A percentile compares a stretch with the other conserved stretches of the same genome.
These are phyloP conservation scores for Zenarchopterus dispar DNA, from an alignment of 2,797 vertebrate species.

Conservation along the genomic window DNA sequence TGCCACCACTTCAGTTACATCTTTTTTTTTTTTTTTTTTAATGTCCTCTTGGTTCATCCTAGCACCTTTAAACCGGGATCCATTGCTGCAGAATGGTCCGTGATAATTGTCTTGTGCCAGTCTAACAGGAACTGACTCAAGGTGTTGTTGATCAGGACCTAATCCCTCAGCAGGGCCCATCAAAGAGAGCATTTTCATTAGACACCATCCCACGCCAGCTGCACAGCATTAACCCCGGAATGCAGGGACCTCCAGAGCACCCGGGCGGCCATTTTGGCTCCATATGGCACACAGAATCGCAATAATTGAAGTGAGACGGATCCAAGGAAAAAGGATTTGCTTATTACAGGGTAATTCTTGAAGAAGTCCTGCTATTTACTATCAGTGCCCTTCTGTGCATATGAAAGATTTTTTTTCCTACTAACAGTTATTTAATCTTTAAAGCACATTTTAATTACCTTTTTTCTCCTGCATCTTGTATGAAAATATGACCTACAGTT, in stretches of 20 bases:
- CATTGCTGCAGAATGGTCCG: conserved; percentile 58
- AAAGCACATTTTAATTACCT: conserved; percentile 27
- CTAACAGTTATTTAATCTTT: conserved; percentile 45
- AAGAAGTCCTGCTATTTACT: conserved; percentile 49
- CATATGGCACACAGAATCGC: conserved; percentile 71
- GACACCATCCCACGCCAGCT: conserved; percentile 79
- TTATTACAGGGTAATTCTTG: conserved; percentile 54
- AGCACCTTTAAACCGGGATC: conserved; percentile 60
- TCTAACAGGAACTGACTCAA: conserved; percentile 74
- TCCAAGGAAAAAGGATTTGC: conserved; percentile 25
- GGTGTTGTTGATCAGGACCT: conserved; percentile 83
- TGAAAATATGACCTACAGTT: conserved; percentile 39
- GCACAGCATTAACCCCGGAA: conserved; percentile 79
- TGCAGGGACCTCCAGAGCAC: conserved; percentile 74
- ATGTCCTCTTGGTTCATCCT: conserved; percentile 34
- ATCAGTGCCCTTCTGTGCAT: conserved; percentile 39
- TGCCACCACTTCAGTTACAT: neutral
- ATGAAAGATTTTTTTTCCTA: conserved; percentile 47
- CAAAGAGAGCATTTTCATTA: conserved; percentile 82
- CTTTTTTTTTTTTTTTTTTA: conserved; percentile 18
- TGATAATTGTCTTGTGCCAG: conserved; percentile 69
- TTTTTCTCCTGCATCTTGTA: conserved; percentile 23
- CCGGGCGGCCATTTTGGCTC: conserved; percentile 74
- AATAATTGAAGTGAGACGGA: conserved; percentile 36
- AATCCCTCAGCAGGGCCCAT: conserved; percentile 79